These are phyloP conservation scores for Mirza zaza DNA, from an alignment of 2,113 vertebrate species.

Conservation along the genomic window DNA sequence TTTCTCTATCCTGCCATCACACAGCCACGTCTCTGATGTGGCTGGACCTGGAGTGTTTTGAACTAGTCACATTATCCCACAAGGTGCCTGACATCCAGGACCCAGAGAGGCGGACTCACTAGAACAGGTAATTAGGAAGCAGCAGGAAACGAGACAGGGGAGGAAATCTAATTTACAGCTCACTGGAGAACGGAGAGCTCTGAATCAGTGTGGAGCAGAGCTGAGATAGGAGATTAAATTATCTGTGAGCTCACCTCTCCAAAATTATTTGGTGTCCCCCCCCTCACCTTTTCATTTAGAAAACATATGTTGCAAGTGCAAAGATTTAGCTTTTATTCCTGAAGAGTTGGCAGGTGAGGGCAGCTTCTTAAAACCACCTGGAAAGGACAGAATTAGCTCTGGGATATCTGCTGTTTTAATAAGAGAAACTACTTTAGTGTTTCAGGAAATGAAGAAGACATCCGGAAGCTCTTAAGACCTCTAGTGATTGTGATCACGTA, in stretches of 20 bases:
- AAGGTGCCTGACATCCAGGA: neutral
- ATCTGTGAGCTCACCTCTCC: slow-evolving; percentile 49
- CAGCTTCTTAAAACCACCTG: slow-evolving; percentile 40
- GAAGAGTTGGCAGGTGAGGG: slow-evolving; percentile 49
- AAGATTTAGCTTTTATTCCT: slow-evolving; percentile 45
- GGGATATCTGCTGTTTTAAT: neutral
- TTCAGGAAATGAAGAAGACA: slow-evolving; percentile 6
- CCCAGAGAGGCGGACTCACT: slow-evolving; percentile 28
- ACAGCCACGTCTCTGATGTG: neutral
- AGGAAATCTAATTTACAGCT: slow-evolving; percentile 69
- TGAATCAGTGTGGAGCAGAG: slow-evolving; percentile 33
- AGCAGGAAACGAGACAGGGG: neutral
- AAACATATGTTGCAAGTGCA: slow-evolving; percentile 48
- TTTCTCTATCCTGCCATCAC: neutral
- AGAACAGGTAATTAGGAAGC: slow-evolving; percentile 64
- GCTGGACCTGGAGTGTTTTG: too few relatives aligned
- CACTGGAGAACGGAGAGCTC: slow-evolving; percentile 63
- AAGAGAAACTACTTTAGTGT: neutral
- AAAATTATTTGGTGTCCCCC: slow-evolving; percentile 31
- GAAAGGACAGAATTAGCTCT: neutral
- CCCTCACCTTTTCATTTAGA: slow-evolving; percentile 56
- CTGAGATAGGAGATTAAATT: slow-evolving; percentile 54
- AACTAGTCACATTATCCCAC: neutral
- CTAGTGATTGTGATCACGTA: slow-evolving; percentile 32
- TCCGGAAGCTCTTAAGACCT: neutral